These are phyloP conservation scores for Saimiri boliviensis DNA, from an alignment of 2,113 vertebrate genomes.

Conservation along the genomic window DNA sequence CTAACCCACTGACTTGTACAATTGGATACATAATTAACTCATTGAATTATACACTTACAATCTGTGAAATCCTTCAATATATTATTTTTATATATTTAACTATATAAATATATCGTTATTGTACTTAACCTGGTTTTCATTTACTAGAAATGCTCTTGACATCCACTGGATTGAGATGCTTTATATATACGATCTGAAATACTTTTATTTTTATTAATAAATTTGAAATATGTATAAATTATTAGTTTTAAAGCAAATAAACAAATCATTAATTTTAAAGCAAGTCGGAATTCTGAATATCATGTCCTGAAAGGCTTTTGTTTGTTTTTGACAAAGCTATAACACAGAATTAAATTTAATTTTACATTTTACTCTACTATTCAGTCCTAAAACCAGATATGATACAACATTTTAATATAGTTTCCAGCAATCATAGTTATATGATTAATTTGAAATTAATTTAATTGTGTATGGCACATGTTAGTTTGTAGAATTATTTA, in stretches of 20 bases:
- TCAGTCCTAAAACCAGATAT: not conserved
- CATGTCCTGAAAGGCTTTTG: not conserved
- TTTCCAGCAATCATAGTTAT: not conserved
- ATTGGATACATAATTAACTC: not conserved
- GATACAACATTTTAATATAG: not conserved
- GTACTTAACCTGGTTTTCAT: not conserved
- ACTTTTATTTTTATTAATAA: not conserved
- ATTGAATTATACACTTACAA: not conserved
- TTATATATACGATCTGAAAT: not conserved
- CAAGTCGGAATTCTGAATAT: conserved; percentile 1
- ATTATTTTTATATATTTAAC: not conserved
- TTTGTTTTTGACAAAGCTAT: not conserved
- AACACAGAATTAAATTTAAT: not conserved
- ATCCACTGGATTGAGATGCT: not conserved
- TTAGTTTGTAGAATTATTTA: not conserved
- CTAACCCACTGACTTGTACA: not conserved
- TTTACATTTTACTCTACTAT: not conserved
- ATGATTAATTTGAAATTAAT: not conserved
- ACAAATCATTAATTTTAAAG: not conserved
- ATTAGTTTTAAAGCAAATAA: not conserved
- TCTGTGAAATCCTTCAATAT: not conserved
- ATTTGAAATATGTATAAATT: not conserved
- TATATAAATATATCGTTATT: not conserved
- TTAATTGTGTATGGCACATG: not conserved
- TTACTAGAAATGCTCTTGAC: not conserved